Evolutionary conservation across 2,113 vertebrate genomes (phyloP).

Genomic region (Callipepla squamata): DNA sequence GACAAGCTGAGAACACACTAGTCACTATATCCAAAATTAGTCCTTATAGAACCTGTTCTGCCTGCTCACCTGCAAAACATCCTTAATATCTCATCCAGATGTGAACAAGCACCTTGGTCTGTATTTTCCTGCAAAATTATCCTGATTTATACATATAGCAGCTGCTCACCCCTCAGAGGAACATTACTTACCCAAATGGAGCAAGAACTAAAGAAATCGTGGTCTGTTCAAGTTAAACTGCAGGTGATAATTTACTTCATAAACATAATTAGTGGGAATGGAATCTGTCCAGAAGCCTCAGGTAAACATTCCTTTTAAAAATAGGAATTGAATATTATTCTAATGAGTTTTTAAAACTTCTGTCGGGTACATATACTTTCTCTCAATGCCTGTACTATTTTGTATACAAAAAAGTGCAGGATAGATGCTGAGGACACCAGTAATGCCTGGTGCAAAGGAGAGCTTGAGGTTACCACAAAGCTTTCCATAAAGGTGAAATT

Average conservation of each 20-base stretch:
- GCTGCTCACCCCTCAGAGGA: not conserved
- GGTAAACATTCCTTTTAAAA: conserved; percentile 46
- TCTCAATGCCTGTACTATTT: not conserved
- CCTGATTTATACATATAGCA: not conserved
- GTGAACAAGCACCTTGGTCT: not conserved
- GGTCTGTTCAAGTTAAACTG: not conserved
- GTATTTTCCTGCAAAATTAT: not conserved
- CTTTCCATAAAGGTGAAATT: not conserved
- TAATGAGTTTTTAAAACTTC: conserved; percentile 5
- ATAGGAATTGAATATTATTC: conserved; percentile 11
- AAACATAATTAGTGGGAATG: not conserved
- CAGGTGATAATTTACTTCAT: conserved; percentile 36
- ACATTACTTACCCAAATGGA: not conserved
- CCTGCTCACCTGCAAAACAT: not conserved
- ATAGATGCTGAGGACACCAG: not conserved
- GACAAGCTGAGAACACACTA: not conserved
- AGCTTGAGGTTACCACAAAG: not conserved
- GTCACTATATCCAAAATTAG: not conserved
- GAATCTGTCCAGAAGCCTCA: conserved; percentile 6
- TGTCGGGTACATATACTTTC: not conserved
- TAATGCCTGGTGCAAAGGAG: not conserved
- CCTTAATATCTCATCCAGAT: not conserved
- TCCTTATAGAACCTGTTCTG: not conserved
- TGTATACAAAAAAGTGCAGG: not conserved
- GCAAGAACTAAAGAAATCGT: not conserved